Base-by-base conservation (phyloP, 2,888 invertebrate species). In the Luperina testacea region DNA sequence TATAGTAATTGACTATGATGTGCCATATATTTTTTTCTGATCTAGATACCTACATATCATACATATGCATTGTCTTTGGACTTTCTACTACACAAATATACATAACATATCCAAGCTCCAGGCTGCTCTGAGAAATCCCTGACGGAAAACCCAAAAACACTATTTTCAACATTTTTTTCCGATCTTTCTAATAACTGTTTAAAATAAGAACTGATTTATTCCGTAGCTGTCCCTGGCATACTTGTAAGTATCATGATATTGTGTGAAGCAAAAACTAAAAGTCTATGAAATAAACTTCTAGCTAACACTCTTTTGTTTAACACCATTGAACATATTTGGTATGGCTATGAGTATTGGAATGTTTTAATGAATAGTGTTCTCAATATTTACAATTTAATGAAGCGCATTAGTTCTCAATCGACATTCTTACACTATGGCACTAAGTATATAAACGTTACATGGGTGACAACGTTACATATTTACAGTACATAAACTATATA, bases 361-460 rank as follows among this genome's bases (percentile, higher is more conserved):
- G 82, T 77, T 75, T 72, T 45, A 80, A 85, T 77, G 77, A 80
- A 87, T 78, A 87, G 81, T 88, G 79, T 74, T 77, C 11, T 27
- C 32, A 80, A 45, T 89, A 91, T 91, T 82, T 92, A 92, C 88
- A 91, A 73, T 80, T 72, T 83, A 53, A 90, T 89, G 93, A 95
- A 95, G 94, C 94, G 94, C 89, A 91, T 94, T 88, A 91, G 89
- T 94, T 94, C 93, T 93, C 94, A 87, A 67, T 77, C 69, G 81
- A 82, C 24, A 67, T 75, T 73, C 64, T 75, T 80, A 87, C 72
- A 68, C 53, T 82, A 78, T 74, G 78, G 51, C 77, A 75, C 72
- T 83, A 59, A n/a, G 57, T 59, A 88, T 72, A 59, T 61, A 82
- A 85, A 78, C 81, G 61, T 77, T 71, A 77, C 48, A 75, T 63